These are phyloP conservation scores for Neoseiulus cucumeris DNA, from an alignment of 1,140 invertebrate genomes.

Conservation along the genomic window DNA sequence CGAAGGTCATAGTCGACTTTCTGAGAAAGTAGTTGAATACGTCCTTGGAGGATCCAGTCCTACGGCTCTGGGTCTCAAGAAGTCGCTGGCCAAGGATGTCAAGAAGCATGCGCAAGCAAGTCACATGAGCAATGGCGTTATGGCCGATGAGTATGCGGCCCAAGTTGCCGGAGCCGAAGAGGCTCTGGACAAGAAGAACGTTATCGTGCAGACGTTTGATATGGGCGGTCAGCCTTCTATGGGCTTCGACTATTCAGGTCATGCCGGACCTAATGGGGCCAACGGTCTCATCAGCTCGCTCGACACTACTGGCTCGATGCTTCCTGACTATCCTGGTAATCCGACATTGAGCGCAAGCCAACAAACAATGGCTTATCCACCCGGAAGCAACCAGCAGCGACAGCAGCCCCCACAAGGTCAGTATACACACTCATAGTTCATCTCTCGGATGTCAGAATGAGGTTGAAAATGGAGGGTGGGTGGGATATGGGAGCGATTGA, in stretches of 20 bases:
- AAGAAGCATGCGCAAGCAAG: slow-evolving; percentile 39
- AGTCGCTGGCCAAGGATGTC: slow-evolving; percentile 37
- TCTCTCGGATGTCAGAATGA: neutral
- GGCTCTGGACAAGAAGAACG: slow-evolving; percentile 15
- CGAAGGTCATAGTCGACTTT: slow-evolving; percentile 39
- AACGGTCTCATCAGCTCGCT: neutral
- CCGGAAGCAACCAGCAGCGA: neutral
- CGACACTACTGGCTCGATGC: neutral
- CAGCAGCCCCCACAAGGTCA: neutral
- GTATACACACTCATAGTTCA: neutral
- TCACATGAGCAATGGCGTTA: slow-evolving; percentile 12
- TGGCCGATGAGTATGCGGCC: neutral
- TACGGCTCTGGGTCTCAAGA: slow-evolving; percentile 51
- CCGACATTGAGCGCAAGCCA: neutral
- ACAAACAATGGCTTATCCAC: neutral
- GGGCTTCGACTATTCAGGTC: neutral
- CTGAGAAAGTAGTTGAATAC: slow-evolving; percentile 96
- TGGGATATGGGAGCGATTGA: too few relatives aligned
- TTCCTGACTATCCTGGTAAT: neutral
- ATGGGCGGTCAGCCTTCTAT: neutral
- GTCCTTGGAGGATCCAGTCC: slow-evolving; percentile 68
- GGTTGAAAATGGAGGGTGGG: neutral
- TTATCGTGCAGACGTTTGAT: slow-evolving; percentile 9
- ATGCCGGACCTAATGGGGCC: neutral
- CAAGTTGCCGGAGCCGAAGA: slow-evolving; percentile 17